A percentile compares a stretch with the other conserved stretches of the same genome.
These are phyloP conservation scores for Uloborus diversus DNA, from an alignment of 1,140 invertebrate species.

Conservation along the genomic window DNA sequence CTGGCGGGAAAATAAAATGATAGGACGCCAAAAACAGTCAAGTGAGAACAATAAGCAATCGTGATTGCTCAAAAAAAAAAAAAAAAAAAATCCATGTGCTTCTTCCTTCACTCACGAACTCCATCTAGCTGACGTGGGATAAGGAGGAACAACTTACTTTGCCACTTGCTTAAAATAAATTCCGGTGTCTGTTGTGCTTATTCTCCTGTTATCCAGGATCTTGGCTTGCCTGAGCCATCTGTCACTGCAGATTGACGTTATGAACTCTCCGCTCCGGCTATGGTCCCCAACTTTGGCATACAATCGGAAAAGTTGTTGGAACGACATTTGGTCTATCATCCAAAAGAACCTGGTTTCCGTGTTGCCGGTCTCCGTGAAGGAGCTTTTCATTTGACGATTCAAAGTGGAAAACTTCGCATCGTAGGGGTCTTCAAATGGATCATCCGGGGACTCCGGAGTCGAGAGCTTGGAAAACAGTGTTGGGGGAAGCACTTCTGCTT, in stretches of 20 bases:
- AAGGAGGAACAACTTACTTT: no score
- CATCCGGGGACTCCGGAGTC: slow-evolving; percentile 16
- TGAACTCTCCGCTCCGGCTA: slow-evolving; percentile 83
- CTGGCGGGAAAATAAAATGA: no score
- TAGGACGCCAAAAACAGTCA: no score
- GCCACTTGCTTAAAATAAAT: slow-evolving; percentile 85
- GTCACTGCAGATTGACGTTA: slow-evolving; percentile 88
- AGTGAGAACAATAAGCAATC: no score
- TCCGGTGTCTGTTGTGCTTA: slow-evolving; percentile 87
- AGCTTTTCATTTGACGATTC: slow-evolving; percentile 40
- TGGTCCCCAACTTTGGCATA: slow-evolving; percentile 89
- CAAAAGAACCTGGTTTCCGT: slow-evolving; percentile 45
- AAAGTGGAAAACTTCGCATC: slow-evolving; percentile 41
- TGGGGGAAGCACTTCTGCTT: slow-evolving; percentile 9
- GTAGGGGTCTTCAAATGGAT: slow-evolving; percentile 19
- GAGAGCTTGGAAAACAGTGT: slow-evolving; percentile 31
- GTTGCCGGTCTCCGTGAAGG: slow-evolving; percentile 35
- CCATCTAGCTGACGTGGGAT: no score
- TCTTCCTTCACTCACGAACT: no score
- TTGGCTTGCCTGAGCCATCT: slow-evolving; percentile 95
- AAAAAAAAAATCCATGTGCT: no score
- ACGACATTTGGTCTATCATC: slow-evolving; percentile 57
- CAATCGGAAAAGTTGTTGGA: slow-evolving; percentile 69
- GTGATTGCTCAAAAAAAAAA: no score
- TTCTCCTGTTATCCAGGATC: slow-evolving; percentile 88